Conservation (phyloP, 2,113 vertebrate species). For the Cygnus atratus region DNA sequence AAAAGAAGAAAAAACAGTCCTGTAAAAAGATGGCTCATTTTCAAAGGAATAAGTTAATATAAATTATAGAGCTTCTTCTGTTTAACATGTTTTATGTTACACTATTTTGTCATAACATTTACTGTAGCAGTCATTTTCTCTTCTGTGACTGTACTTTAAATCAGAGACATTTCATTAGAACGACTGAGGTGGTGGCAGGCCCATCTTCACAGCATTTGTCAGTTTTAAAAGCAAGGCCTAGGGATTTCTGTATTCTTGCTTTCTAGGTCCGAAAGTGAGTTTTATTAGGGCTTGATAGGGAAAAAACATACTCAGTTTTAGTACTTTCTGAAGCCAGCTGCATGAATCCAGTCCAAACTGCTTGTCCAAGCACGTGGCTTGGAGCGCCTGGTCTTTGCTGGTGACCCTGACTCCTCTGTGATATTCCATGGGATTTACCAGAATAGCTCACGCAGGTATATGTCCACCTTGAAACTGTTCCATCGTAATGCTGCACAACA, state of each 20-base stretch:
- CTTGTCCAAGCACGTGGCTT: neutral
- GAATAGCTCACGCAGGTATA: neutral
- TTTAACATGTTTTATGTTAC: neutral
- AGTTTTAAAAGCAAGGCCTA: neutral
- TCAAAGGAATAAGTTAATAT: neutral
- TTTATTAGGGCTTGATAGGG: neutral
- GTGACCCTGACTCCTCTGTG: neutral
- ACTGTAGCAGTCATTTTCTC: neutral
- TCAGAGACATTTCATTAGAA: neutral
- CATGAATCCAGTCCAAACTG: neutral
- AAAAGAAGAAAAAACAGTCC: neutral
- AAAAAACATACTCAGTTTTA: neutral
- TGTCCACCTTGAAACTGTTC: neutral
- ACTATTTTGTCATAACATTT: constrained; percentile 33
- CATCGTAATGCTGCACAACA: neutral
- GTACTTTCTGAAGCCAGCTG: neutral
- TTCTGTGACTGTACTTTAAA: neutral
- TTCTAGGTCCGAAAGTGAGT: neutral
- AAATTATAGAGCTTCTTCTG: neutral
- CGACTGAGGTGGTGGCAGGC: neutral
- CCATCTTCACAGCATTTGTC: neutral
- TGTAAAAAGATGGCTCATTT: neutral
- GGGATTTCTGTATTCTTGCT: neutral
- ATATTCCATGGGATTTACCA: neutral
- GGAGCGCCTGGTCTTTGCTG: neutral